Evolutionary conservation across 2,113 vertebrate species (phyloP).

Genomic region (Notothenia rossii): DNA sequence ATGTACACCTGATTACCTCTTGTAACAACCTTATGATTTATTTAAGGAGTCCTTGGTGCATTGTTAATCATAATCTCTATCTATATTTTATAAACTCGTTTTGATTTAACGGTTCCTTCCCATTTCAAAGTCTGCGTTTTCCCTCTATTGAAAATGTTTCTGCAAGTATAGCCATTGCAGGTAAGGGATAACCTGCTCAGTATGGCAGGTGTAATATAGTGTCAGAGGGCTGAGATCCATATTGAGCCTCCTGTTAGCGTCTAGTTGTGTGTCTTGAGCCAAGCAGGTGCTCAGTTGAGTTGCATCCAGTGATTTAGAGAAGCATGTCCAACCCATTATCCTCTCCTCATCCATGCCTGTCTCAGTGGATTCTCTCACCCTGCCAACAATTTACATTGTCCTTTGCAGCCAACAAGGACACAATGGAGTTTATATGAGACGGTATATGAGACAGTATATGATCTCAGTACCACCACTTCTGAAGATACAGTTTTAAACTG

Average conservation of each 20-base stretch:
- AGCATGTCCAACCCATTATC: constrained; percentile 74
- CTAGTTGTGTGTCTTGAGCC: constrained; percentile 40
- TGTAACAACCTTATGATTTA: not conserved
- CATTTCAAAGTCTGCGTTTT: not conserved
- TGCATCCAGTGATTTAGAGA: constrained; percentile 61
- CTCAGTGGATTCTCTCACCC: constrained; percentile 51
- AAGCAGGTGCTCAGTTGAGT: constrained; percentile 67
- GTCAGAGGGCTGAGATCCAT: constrained; percentile 28
- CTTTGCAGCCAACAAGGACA: constrained; percentile 38
- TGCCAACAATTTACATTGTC: constrained; percentile 55
- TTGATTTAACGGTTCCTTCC: not conserved
- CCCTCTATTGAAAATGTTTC: not conserved
- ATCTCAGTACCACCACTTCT: not conserved
- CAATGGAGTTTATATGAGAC: constrained; percentile 15
- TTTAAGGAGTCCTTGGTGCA: not conserved
- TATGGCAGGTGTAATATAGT: constrained; percentile 36
- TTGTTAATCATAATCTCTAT: not conserved
- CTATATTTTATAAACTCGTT: not conserved
- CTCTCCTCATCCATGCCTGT: constrained; percentile 68
- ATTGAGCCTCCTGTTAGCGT: constrained; percentile 15
- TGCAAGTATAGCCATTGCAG: constrained; percentile 1
- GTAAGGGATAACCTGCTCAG: constrained; percentile 12
- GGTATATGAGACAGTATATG: not conserved
- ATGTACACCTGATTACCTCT: constrained; percentile 12
- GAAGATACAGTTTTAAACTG: constrained; percentile 3